Evolutionary conservation across 2,113 vertebrate species (phyloP).

Genomic region (Todiramphus chloris): DNA sequence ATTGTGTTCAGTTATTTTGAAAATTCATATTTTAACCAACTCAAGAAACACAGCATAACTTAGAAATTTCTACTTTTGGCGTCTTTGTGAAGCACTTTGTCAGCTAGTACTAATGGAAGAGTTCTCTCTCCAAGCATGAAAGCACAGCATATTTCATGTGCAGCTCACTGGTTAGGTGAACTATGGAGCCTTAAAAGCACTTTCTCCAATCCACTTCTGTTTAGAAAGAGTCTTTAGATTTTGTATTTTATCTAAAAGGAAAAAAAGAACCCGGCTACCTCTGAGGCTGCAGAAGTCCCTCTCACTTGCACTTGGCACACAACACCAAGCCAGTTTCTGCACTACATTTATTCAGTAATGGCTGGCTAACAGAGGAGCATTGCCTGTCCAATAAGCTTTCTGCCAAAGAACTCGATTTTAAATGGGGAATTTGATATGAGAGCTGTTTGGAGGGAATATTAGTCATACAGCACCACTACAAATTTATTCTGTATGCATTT

Average conservation of each 20-base stretch:
- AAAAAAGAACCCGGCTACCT: not conserved
- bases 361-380: not conserved
- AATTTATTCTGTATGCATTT: conserved; percentile 25
- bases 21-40: not conserved
- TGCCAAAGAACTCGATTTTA: not conserved
- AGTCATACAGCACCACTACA: not conserved
- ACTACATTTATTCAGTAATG: not conserved
- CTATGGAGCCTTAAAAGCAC: not conserved
- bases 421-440: not conserved
- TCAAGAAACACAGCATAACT: not conserved
- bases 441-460: not conserved
- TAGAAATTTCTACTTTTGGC: not conserved
- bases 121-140: conserved; percentile 18
- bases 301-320: not conserved
- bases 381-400: not conserved
- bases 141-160: not conserved
- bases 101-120: not conserved
- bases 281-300: not conserved
- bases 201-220: not conserved
- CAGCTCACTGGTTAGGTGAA: not conserved
- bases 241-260: not conserved
- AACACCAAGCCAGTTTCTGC: not conserved
- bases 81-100: not conserved
- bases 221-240: not conserved
- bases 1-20: not conserved